Conservation (phyloP, 2,113 vertebrate genomes). For the Bubalus kerabau region DNA sequence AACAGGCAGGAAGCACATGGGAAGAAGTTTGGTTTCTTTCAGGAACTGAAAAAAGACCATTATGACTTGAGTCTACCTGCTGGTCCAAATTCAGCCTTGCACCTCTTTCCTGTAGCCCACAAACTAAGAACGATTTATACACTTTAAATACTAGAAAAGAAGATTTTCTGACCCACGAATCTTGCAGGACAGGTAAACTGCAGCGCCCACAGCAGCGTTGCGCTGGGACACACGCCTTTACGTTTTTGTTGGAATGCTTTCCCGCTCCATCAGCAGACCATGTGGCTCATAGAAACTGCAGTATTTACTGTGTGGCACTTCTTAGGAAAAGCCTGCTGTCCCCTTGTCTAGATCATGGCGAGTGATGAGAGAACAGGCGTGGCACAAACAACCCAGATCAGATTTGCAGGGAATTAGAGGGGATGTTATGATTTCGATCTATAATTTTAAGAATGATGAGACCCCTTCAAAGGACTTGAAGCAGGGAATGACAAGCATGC, state of each 20-base stretch:
- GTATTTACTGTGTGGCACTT: neutral
- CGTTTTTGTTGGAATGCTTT: neutral
- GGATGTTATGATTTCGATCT: neutral
- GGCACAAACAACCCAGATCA: neutral
- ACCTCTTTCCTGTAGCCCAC: neutral
- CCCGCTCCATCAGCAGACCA: fast-evolving
- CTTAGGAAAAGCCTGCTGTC: neutral
- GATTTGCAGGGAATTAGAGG: neutral
- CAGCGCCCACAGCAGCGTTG: fast-evolving
- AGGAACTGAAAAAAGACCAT: neutral
- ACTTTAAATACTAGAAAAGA: neutral
- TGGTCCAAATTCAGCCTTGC: neutral
- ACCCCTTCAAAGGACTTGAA: neutral
- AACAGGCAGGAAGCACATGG: too few relatives aligned
- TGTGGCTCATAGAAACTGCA: neutral
- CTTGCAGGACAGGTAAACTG: neutral
- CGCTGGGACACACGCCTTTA: neutral
- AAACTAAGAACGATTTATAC: neutral
- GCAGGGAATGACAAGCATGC: neutral
- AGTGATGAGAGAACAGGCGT: neutral
- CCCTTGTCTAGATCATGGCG: too few relatives aligned
- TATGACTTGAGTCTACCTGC: neutral
- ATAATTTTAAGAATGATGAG: neutral
- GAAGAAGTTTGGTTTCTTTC: neutral
- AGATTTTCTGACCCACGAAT: neutral